Conservation (phyloP, 1,140 invertebrate species). For the Glossosoma conforme region DNA sequence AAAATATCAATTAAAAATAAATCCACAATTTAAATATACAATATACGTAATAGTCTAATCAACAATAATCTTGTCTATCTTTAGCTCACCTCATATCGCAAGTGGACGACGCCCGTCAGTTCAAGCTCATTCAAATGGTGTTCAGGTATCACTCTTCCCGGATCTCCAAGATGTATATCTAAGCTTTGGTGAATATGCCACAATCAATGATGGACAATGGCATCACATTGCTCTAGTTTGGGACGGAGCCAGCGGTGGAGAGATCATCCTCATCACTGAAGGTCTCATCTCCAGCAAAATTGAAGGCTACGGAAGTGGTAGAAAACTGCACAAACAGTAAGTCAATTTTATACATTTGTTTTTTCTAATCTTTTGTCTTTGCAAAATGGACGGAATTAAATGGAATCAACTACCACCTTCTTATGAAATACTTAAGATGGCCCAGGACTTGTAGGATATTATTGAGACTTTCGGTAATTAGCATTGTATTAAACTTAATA, state of each 20-base stretch:
- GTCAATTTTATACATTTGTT: conserved; percentile 34
- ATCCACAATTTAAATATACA: background rate
- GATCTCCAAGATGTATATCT: conserved; percentile 86
- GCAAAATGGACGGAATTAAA: too few species aligned
- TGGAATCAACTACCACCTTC: background rate
- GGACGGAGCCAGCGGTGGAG: conserved; percentile 79
- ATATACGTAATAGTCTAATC: too few species aligned
- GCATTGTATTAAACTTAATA: too few species aligned
- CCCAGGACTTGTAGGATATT: background rate
- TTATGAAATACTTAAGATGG: background rate
- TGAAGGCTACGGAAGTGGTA: conserved; percentile 77
- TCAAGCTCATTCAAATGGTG: conserved; percentile 85
- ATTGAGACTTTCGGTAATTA: too few species aligned
- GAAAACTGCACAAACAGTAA: conserved; percentile 74
- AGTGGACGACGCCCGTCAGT: conserved; percentile 73
- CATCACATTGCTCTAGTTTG: conserved; percentile 93
- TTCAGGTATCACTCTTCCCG: conserved; percentile 83
- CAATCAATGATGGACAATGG: conserved; percentile 94
- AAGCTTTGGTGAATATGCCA: conserved; percentile 85
- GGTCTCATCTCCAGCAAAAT: conserved; percentile 87
- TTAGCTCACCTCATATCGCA: conserved; percentile 72
- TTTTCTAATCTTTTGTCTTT: background rate
- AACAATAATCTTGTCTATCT: conserved; percentile 32
- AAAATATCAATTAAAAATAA: conserved; percentile 5
- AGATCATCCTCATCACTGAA: conserved; percentile 85